Evolutionary conservation across 2,888 invertebrate species (phyloP), one percentile per base, ranked within the genome.

Genomic region (Idaea biselata): DNA sequence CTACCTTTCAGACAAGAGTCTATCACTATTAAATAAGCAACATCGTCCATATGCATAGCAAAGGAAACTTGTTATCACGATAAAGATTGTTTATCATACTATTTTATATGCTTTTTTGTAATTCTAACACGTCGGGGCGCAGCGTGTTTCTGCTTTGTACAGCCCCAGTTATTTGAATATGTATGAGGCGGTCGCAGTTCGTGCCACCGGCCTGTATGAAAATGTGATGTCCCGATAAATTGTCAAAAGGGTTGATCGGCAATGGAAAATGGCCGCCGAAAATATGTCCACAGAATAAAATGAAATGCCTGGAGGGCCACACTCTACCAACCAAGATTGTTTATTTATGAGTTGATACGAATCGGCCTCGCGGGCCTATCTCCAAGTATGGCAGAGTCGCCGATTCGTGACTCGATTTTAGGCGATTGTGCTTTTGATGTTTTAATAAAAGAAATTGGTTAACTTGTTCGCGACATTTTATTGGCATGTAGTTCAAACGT

Each of bases 221-320:
- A 90, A 88, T 89, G 88, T 88, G 88, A 89, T 88, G 89, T 84
- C 79, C 88, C 89, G 89, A 91, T 90, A 91, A 91, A 90, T 90
- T 90, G 91, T 88, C 89, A 89, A 89, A 90, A 88, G 88, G 89
- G 85, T 88, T 88, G 87, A 89, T 88, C 86, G 85, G 82, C 84
- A 83, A 82, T 84, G 86, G 83, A 84, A 85, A 87, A 87, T 84
- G 81, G 83, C 82, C 79, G 78, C 79, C 79, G 77, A 84, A 86
- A 81, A 83, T 83, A 81, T 84, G 82, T 78, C 77, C 79, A 79
- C 69, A 74, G 76, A 80, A 80, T 79, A 80, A 82, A 82, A 81
- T 80, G 77, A 78, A 77, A 79, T 74, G 78, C 73, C 81, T 76
- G 68, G 69, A 75, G 82, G 78, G 77, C 73, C 72, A 62, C 68